These are phyloP conservation scores for Tipula helvola DNA, from an alignment of 2,888 invertebrate genomes.

Conservation along the genomic window DNA sequence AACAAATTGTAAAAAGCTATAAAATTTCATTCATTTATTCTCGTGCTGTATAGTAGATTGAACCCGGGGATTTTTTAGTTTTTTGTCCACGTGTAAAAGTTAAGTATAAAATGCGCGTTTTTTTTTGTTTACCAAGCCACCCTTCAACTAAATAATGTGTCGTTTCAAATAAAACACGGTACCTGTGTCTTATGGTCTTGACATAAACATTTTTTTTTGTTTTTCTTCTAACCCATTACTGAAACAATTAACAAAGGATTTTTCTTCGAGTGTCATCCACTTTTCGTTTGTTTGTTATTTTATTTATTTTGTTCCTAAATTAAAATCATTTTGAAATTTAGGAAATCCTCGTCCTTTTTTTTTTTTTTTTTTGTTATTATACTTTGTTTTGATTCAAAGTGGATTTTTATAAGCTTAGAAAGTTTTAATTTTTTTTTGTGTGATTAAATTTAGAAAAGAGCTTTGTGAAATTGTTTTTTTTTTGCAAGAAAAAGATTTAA, in stretches of 20 bases:
- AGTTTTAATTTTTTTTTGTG: neutral
- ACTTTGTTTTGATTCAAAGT: neutral
- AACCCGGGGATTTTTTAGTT: neutral
- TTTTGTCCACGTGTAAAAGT: neutral
- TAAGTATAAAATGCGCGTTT: neutral
- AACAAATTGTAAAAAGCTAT: too few relatives aligned
- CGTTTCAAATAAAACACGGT: neutral
- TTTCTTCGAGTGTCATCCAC: neutral
- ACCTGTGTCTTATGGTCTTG: neutral
- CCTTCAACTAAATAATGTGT: neutral
- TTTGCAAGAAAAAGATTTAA: neutral
- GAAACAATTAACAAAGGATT: constrained; percentile 4
- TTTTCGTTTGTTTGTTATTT: neutral
- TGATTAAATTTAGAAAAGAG: constrained; percentile 4
- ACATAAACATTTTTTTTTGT: neutral
- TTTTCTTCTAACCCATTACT: neutral
- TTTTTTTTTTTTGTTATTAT: neutral
- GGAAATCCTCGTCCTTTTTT: neutral
- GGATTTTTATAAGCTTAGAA: constrained; percentile 4
- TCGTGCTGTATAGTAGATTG: neutral
- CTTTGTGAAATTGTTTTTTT: neutral
- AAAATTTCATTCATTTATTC: neutral
- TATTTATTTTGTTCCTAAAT: neutral
- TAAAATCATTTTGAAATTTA: neutral
- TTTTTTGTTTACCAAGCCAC: neutral